Base-by-base conservation (phyloP, 1,140 invertebrate genomes). In the Anoplolepis gracilipes region DNA sequence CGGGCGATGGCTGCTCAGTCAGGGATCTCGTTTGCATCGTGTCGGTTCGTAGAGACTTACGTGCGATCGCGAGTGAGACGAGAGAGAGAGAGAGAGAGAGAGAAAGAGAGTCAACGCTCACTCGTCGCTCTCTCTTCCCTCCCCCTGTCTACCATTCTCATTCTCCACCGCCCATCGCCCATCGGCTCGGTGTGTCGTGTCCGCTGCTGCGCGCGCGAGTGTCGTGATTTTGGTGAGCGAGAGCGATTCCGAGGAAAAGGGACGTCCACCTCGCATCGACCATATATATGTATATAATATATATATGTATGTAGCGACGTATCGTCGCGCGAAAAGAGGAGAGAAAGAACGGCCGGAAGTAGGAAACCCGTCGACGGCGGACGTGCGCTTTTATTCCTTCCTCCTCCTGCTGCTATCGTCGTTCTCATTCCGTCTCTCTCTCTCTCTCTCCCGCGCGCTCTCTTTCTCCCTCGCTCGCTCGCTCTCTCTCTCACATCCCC, bases 1-100 rank as follows among this genome's bases (percentile, higher is more conserved):
- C 73, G 59, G 59, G 84, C 57, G 62, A 85, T 87, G 69, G 87
- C 72, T 87, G 88, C 88, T 94, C 92, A 94, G 93, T 94, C 89
- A 87, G 87, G 78, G 91, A 93, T 93, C 89, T 92, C 89, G 87
- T 69, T 88, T 94, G 93, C 93, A 94, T 78, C 93, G 92, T 91
- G 89, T 85, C 85, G 89, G 87, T 92, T 91, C 92, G 19, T 13
- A 84, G 33, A 62, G 85, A 78, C 33, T 25, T 46, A 11, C 28
- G 49, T 5, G 49, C 25, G 69, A 76, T 73, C 62, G 84, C 77
- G 72, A 61, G 61, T 36, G 46, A 55, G 57, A 84, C 57, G 70
- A 81, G 69, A 87, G 77, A 25, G 85, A 85, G 88, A 64, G 88
- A 11, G 70, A 57, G 69, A 72, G 69, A 19, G 28, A 53, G 46